Evolutionary conservation across 1,140 invertebrate genomes (phyloP), one percentile per base, ranked within the genome.

Genomic region (Plectrocnemia conspersa): DNA sequence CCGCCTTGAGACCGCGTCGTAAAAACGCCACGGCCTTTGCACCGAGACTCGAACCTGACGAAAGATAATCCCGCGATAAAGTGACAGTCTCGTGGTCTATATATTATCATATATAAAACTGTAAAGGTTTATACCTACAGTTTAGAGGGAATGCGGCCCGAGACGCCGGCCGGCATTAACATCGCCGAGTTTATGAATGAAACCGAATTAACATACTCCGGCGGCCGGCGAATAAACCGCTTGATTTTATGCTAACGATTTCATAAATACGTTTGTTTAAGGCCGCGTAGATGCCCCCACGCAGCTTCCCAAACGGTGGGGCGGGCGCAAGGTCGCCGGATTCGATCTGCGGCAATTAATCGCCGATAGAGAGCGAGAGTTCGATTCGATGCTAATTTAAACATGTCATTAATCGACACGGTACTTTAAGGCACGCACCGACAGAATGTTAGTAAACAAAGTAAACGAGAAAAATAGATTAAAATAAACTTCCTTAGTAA

Each of bases 251-350:
- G 54, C 54, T 56, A 56, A 56, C 54, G 54, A 56, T 56, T 56
- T 56, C 54, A 56, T 56, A 56, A 56, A 56, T 56, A 56, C 54
- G 44, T 56, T 56, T 56, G 54, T 56, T 56, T 56, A 49, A 56
- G 47, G 54, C 47, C 47, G 35, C 15, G 6, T 16, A 16, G 18
- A 16, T 38, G n/a, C n/a, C n/a, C n/a, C n/a, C n/a, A n/a, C n/a
- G n/a, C n/a, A n/a, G n/a, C n/a, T n/a, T n/a, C n/a, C n/a, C n/a
- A n/a, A n/a, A n/a, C n/a, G n/a, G n/a, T n/a, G n/a, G n/a, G n/a
- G n/a, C n/a, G n/a, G n/a, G n/a, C n/a, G n/a, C n/a, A n/a, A n/a
- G n/a, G n/a, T n/a, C n/a, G n/a, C n/a, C n/a, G n/a, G n/a, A n/a
- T n/a, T n/a, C n/a, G n/a, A n/a, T n/a, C n/a, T n/a, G n/a, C n/a